Evolutionary conservation across 2,888 invertebrate species (phyloP), one percentile per base, ranked within the genome.

Genomic region (Agonopterix arenella): DNA sequence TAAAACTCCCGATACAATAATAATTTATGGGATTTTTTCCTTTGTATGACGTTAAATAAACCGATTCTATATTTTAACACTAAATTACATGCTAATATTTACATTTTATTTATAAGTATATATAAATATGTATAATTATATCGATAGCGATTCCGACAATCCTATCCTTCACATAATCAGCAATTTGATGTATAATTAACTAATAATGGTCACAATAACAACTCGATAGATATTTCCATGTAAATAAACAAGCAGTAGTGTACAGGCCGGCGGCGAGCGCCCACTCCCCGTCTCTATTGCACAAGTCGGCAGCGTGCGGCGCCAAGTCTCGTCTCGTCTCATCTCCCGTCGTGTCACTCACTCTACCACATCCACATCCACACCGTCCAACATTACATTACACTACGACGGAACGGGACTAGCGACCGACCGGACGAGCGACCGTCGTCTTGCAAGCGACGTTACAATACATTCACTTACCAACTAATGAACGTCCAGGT

Each of bases 81-180:
- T 86, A 88, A 80, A 80, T 86, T 88, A 88, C 79, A 80, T 60
- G 60, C 88, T 89, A 90, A 73, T 89, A 89, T 89, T 85, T 89
- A 88, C 88, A 88, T 68, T 85, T 84, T 88, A 86, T 88, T 88
- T 86, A 86, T 86, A 86, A 78, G 80, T 89, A 84, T 88, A 84
- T 88, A 88, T 89, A 89, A 88, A 89, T 89, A 89, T 88, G 85
- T 86, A 89, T 89, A 86, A 82, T 84, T 81, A 85, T 85, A 80
- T 81, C 73, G 82, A 86, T 84, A 86, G 84, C 74, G 83, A 84
- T 81, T 82, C 71, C 70, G 72, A 78, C 76, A 81, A 85, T 74
- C 84, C 80, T 84, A 84, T 86, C 84, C 66, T 77, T 79, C 82
- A 83, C 80, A 73, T 79, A 76, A 75, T 82, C 81, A 78, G 82